Percentiles rank a stretch among this genome's conserved stretches.
phyloP scores from a whole-genome alignment of 1,140 invertebrate species.

The Heliconius congener region DNA sequence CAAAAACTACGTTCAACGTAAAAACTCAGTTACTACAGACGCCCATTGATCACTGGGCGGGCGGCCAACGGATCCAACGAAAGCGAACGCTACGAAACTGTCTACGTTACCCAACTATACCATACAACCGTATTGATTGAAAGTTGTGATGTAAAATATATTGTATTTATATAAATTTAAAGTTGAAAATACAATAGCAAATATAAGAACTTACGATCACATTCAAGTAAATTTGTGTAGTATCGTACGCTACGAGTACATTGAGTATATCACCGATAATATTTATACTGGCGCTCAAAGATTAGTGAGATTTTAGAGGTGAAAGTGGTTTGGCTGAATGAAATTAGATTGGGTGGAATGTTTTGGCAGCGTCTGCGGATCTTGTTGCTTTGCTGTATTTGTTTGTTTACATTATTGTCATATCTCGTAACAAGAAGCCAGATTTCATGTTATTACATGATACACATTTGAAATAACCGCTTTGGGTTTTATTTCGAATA shows the following conservation, averaged over 20 bases:
- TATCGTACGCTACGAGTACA: slow-evolving; percentile 44
- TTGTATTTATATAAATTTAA: slow-evolving; percentile 11
- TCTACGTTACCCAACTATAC: slow-evolving; percentile 28
- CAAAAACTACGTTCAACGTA: slow-evolving; percentile 64
- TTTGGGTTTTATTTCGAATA: not conserved
- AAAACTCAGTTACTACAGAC: slow-evolving; percentile 72
- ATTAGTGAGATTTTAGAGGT: slow-evolving; percentile 54
- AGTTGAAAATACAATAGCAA: slow-evolving; percentile 20
- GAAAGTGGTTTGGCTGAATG: slow-evolving; percentile 42
- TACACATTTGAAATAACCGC: not conserved
- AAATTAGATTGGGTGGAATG: slow-evolving; percentile 9
- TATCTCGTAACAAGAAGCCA: not conserved
- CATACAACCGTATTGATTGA: slow-evolving; percentile 23
- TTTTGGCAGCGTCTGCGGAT: slow-evolving; percentile 20
- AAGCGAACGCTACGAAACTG: slow-evolving; percentile 65
- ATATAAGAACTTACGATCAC: slow-evolving; percentile 26
- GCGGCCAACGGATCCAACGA: slow-evolving; percentile 64
- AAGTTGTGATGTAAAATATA: slow-evolving; percentile 1
- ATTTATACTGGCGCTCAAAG: slow-evolving; percentile 56
- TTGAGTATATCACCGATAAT: slow-evolving; percentile 49
- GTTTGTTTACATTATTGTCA: not conserved
- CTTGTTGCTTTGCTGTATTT: not conserved
- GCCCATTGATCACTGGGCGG: slow-evolving; percentile 71
- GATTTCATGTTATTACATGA: not conserved
- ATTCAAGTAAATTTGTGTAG: slow-evolving; percentile 29